These are phyloP conservation scores for Cydia amplana DNA, from an alignment of 1,140 invertebrate genomes.

Conservation along the genomic window DNA sequence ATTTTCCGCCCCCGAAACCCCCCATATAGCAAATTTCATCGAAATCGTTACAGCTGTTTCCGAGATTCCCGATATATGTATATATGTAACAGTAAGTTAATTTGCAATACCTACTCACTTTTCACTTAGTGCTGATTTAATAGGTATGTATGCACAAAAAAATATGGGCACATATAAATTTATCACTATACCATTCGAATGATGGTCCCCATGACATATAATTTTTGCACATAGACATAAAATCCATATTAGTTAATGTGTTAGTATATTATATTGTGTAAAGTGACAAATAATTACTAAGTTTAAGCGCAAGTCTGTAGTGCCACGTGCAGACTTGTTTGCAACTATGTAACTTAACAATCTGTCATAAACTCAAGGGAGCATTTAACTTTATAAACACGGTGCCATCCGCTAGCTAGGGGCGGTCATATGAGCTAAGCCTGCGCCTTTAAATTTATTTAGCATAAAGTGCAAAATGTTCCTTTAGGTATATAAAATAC, in stretches of 20 bases:
- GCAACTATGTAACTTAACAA: constrained; percentile 24
- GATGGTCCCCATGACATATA: too few relatives aligned
- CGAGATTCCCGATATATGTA: too few relatives aligned
- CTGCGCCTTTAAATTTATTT: not conserved
- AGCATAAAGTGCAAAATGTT: not conserved
- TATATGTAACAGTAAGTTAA: too few relatives aligned
- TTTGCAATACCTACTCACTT: too few relatives aligned
- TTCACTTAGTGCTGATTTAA: too few relatives aligned
- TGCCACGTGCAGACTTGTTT: constrained; percentile 20
- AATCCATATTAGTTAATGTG: not conserved
- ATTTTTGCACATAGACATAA: not conserved
- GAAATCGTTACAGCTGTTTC: too few relatives aligned
- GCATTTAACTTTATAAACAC: constrained; percentile 16
- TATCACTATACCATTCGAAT: too few relatives aligned
- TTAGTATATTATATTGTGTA: not conserved
- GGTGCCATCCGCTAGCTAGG: not conserved
- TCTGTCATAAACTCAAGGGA: constrained; percentile 13
- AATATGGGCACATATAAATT: too few relatives aligned
- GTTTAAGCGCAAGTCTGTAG: not conserved
- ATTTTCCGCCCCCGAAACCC: too few relatives aligned
- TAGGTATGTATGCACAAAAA: too few relatives aligned
- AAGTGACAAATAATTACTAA: constrained; percentile 28
- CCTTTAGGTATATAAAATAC: not conserved
- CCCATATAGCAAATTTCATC: too few relatives aligned
- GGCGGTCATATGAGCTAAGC: not conserved